Evolutionary conservation across 1,140 invertebrate genomes (phyloP), one percentile per base, ranked within the genome.

Genomic region (Bombus ignitus): DNA sequence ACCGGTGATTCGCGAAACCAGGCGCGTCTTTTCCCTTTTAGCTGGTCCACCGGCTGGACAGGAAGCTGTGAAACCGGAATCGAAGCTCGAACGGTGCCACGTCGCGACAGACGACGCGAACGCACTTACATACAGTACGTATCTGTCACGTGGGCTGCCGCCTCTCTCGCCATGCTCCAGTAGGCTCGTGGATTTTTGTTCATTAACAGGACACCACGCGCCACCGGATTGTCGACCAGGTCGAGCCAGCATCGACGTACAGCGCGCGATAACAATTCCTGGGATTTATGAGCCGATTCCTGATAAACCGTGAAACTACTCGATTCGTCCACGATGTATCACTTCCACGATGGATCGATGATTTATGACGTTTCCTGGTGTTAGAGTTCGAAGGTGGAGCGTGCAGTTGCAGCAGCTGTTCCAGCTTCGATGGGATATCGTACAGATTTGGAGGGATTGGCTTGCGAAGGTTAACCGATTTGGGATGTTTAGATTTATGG

Each of bases 181-280:
- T 90, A 90, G 88, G 76, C 83, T 72, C 75, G 85, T 35, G 78
- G 86, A 90, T 90, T 90, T 90, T 90, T 90, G 65, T 90, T 90
- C 86, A 85, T 90, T 87, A 90, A 90, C 85, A 82, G 66, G 81
- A 83, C 86, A 83, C 76, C 81, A 44, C 68, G 77, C 75, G 79
- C 74, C 75, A 53, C 35, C 22, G 47, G 77, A 81, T 77, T 68
- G 79, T 82, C 82, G 81, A 73, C 65, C 59, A n/a, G 59, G 66
- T 18, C 4, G 39, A 3, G 70, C 18, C 47, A 53, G 47, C 1
- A 53, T 53, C 18, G 18, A 22, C 47, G 18, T 87, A 84, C 81
- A 57, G n/a, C 42, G 37, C 1, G n/a, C 57, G 88, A 89, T 89
- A 89, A 89, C 83, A 84, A 89, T 65, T 80, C 62, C 12, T 47